Base-by-base conservation (phyloP, 2,888 invertebrate species). In the Oligia latruncula region DNA sequence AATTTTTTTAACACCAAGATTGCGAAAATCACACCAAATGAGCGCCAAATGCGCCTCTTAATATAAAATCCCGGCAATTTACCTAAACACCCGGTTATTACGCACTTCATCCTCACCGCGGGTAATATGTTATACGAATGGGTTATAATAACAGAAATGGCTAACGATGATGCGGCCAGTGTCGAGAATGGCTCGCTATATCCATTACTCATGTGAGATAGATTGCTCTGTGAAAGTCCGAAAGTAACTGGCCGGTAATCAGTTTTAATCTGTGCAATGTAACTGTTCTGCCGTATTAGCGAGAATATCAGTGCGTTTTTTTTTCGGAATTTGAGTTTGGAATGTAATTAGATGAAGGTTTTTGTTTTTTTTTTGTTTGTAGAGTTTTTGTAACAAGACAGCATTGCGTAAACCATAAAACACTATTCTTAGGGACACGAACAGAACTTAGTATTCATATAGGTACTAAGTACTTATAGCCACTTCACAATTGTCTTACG, bases 91-190 rank as follows among this genome's bases (percentile, higher is more conserved):
- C 83, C 85, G 49, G 89, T 85, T 88, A 92, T 91, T 91, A 90
- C 87, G 84, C 76, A 79, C 87, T 84, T 82, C 77, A 87, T 83
- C 80, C 88, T 77, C 76, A 85, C 78, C 82, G 86, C 79, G 87
- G 85, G 89, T 88, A 91, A 91, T 91, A 90, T 85, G 87, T 89
- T 88, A 89, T 87, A 90, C 85, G 90, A 92, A 93, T 93, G 89
- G 92, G 81, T 84, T 87, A 89, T 91, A 92, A 92, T 92, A 91
- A 91, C 90, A 91, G 90, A 92, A 91, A 91, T 90, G 86, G 88
- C 90, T 91, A 91, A 92, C 92, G 92, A 91, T 91, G 90, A 90
- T 90, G 89, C 82, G 81, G 81, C 40, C 82, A 86, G 79, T 82
- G 84, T 82, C 78, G 85, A 71, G 77, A 88, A 85, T 83, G 87